phyloP scores from a whole-genome alignment of 37 sponge, comb jelly and placozoan species.

The Agelas oroides region DNA sequence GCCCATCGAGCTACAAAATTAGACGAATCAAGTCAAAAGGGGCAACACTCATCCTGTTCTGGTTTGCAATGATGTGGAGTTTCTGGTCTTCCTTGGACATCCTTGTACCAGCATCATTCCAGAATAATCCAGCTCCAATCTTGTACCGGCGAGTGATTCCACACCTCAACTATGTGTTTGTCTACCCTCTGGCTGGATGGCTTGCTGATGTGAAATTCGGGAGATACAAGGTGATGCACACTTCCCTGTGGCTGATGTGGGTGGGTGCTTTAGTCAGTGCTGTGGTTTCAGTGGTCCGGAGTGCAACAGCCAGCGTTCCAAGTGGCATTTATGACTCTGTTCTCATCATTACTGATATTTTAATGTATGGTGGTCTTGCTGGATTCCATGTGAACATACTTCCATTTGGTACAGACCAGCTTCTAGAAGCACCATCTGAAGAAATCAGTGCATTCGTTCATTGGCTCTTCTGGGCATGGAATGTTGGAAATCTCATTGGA shows the following conservation, averaged over 20 bases:
- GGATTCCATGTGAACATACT: conserved; percentile 28
- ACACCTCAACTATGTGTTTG: background rate
- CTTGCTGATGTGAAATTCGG: conserved; percentile 32
- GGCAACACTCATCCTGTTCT: too few species aligned
- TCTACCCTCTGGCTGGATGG: conserved; percentile 55
- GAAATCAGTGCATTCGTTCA: conserved; percentile 28
- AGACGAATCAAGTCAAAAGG: too few species aligned
- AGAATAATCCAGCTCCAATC: too few species aligned
- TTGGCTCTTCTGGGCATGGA: conserved; percentile 43
- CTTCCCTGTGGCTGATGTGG: conserved; percentile 31
- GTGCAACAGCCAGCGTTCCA: background rate
- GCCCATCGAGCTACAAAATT: too few species aligned
- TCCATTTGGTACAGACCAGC: conserved; percentile 45
- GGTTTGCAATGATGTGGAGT: too few species aligned
- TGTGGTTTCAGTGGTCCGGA: background rate
- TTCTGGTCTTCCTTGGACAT: too few species aligned
- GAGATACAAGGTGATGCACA: conserved; percentile 22
- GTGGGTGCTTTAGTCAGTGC: background rate
- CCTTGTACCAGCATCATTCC: too few species aligned
- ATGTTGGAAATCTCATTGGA: background rate
- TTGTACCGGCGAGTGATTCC: too few species aligned
- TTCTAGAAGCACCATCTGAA: conserved; percentile 14
- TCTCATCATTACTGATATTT: background rate
- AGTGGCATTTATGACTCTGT: too few species aligned
- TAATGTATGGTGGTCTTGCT: conserved; percentile 22